phyloP scores from a whole-genome alignment of 37 sponge, comb jelly and placozoan species.

The Cladorhizidae sp. region DNA sequence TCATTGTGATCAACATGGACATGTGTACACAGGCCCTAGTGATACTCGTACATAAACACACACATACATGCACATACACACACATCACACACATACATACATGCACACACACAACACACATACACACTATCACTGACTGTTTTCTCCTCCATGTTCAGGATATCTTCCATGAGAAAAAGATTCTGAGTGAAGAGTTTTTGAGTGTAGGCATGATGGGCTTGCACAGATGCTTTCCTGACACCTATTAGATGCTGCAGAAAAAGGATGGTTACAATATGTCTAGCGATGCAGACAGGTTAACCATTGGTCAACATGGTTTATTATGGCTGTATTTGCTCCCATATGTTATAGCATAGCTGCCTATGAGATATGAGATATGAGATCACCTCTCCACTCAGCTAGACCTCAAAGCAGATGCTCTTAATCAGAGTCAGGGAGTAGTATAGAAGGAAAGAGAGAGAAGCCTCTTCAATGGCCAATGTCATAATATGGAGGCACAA shows the following conservation, averaged over 20 bases:
- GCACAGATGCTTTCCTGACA: constrained; percentile 18
- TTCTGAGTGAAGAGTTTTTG: constrained; percentile 24
- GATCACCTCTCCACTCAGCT: not conserved
- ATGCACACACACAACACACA: not conserved
- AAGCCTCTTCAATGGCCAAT: too few relatives aligned
- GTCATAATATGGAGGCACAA: too few relatives aligned
- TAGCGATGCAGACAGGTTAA: not conserved
- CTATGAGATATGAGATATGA: not conserved
- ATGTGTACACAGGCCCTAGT: too few relatives aligned
- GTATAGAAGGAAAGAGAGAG: too few relatives aligned
- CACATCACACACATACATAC: not conserved
- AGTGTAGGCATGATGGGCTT: constrained; percentile 8
- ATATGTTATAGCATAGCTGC: too few relatives aligned
- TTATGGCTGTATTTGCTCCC: too few relatives aligned
- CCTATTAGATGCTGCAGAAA: constrained; percentile 29
- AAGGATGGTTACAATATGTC: not conserved
- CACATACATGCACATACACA: not conserved
- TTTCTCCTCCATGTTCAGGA: constrained; percentile 21
- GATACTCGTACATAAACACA: too few relatives aligned
- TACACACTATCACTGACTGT: too few relatives aligned
- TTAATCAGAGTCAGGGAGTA: too few relatives aligned
- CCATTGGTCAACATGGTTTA: not conserved
- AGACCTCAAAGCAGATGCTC: not conserved
- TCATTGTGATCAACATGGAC: too few relatives aligned
- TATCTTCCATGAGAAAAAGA: constrained; percentile 24